These are phyloP conservation scores for Felis chaus DNA, from an alignment of 2,113 vertebrate species.

Conservation along the genomic window DNA sequence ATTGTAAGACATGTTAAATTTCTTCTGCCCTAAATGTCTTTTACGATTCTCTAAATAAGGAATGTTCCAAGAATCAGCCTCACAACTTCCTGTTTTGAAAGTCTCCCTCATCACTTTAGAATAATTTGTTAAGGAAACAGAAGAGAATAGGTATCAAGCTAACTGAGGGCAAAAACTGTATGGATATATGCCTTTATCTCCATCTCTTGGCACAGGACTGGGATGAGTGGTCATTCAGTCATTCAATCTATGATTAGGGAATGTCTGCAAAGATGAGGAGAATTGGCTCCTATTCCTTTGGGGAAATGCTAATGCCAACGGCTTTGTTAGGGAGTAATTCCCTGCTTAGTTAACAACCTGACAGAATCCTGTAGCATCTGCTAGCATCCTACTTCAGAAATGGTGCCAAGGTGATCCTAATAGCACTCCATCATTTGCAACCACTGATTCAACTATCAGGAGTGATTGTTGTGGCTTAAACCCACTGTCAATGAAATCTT, in stretches of 20 bases:
- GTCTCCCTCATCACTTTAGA: not conserved
- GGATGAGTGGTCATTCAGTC: not conserved
- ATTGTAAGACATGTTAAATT: not conserved
- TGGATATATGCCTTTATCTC: not conserved
- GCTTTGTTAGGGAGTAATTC: not conserved
- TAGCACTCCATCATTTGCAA: not conserved
- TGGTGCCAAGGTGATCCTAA: not conserved
- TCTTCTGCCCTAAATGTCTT: not conserved
- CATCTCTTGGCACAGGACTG: not conserved
- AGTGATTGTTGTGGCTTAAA: not conserved
- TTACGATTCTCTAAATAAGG: not conserved
- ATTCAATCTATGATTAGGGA: not conserved
- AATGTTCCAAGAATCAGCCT: not conserved
- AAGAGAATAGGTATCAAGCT: not conserved
- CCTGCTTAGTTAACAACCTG: not conserved
- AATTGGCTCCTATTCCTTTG: not conserved
- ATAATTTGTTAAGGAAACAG: not conserved
- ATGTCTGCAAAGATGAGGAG: not conserved
- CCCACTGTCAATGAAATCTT: not conserved
- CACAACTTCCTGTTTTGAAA: not conserved
- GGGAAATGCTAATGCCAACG: not conserved
- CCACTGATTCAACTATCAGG: not conserved
- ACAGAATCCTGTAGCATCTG: not conserved
- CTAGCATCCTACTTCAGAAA: not conserved
- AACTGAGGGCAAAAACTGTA: not conserved